A percentile compares a stretch with the other conserved stretches of the same genome.
phyloP scores from a whole-genome alignment of 1,140 invertebrate genomes.

The Cydia amplana region DNA sequence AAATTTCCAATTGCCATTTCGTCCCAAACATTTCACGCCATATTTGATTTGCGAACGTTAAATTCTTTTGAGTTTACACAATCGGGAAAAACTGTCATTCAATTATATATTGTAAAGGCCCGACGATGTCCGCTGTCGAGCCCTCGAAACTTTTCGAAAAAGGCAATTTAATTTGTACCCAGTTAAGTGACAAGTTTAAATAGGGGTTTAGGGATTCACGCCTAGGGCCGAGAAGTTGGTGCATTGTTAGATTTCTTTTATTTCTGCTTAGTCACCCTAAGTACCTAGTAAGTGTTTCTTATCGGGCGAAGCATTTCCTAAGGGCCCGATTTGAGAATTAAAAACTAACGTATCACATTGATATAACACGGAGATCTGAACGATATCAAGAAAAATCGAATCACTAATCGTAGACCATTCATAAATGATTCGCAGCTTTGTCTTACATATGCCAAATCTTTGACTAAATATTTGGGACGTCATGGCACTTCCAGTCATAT shows the following conservation, averaged over 20 bases:
- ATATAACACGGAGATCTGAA: too few species aligned
- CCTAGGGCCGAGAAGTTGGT: neutral
- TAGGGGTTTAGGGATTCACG: neutral
- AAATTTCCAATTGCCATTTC: neutral
- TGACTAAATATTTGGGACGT: too few species aligned
- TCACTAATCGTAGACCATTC: too few species aligned
- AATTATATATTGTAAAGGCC: constrained; percentile 2
- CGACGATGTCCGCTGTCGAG: constrained; percentile 14
- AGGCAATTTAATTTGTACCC: constrained; percentile 16
- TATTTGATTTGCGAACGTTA: neutral
- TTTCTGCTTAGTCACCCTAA: too few species aligned
- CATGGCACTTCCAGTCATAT: too few species aligned
- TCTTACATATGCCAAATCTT: too few species aligned
- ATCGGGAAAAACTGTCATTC: constrained; percentile 14
- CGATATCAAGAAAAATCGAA: too few species aligned
- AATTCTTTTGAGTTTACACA: neutral
- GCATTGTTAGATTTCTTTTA: neutral
- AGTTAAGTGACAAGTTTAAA: constrained; percentile 20
- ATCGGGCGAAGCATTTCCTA: too few species aligned
- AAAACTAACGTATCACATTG: too few species aligned
- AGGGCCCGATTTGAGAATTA: too few species aligned
- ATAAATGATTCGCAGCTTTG: too few species aligned
- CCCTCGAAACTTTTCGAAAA: constrained; percentile 16
- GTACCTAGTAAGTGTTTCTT: too few species aligned
- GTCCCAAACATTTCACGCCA: neutral